These are phyloP conservation scores for Spodoptera exigua DNA, from an alignment of 2,888 invertebrate species.

Conservation along the genomic window DNA sequence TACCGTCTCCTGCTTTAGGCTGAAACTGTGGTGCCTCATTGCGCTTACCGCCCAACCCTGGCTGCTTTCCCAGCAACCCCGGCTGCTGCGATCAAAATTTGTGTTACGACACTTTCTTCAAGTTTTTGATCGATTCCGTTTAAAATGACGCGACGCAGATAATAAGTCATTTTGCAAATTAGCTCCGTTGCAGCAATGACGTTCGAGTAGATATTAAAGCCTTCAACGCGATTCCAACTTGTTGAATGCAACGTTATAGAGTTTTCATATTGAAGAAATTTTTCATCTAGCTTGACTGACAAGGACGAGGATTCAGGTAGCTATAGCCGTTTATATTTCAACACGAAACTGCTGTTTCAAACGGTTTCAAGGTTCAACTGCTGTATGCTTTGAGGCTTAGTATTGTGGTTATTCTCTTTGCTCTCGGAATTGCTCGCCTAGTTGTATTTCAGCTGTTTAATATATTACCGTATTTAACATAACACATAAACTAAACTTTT, in stretches of 20 bases:
- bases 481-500: too few relatives aligned
- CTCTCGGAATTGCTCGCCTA: not conserved
- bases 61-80: too few relatives aligned
- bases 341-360: not conserved
- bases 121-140: too few relatives aligned
- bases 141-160: not conserved
- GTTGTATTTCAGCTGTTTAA: too few relatives aligned
- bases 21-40: too few relatives aligned
- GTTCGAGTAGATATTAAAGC: not conserved
- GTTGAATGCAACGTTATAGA: conserved; percentile 2
- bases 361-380: not conserved
- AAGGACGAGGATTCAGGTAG: not conserved
- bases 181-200: not conserved
- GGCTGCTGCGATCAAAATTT: too few relatives aligned
- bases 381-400: not conserved
- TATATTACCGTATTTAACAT: too few relatives aligned
- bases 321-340: not conserved
- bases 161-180: not conserved
- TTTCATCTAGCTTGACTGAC: conserved; percentile 5
- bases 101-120: too few relatives aligned
- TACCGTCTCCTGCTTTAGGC: too few relatives aligned
- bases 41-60: too few relatives aligned
- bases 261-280: conserved; percentile 2
- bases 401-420: not conserved
- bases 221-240: not conserved